Evolutionary conservation across 2,113 vertebrate species (phyloP).

Genomic region (Anarhynchus alexandrinus): DNA sequence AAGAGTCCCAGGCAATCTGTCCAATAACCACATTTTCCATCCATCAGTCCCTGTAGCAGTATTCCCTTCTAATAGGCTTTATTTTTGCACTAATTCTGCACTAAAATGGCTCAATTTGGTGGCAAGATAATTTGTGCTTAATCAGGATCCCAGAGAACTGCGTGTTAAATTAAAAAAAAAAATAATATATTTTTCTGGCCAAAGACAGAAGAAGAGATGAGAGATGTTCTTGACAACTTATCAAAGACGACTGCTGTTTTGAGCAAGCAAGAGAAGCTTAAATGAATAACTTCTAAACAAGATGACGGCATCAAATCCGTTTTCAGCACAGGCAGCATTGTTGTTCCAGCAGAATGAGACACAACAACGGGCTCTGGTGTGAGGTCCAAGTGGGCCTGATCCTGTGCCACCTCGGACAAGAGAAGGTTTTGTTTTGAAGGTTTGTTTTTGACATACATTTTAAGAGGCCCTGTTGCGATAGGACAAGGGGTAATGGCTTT

Average conservation of each 20-base stretch:
- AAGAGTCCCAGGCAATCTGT: not conserved
- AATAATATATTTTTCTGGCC: not conserved
- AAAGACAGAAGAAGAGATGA: not conserved
- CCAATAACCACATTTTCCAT: not conserved
- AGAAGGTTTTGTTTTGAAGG: not conserved
- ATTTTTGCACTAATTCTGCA: not conserved
- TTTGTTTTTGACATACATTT: too few relatives aligned
- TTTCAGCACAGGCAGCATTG: not conserved
- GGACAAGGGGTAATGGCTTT: too few relatives aligned
- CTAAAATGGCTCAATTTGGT: not conserved
- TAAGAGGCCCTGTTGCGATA: too few relatives aligned
- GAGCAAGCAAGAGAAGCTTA: not conserved
- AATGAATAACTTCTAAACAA: not conserved
- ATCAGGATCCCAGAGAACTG: not conserved
- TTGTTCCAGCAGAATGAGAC: not conserved
- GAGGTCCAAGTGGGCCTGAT: not conserved
- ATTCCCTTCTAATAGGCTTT: not conserved
- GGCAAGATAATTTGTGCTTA: not conserved
- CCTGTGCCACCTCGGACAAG: not conserved
- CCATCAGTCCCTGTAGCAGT: not conserved
- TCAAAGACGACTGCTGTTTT: not conserved
- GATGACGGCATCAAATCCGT: not conserved
- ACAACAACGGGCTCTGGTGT: not conserved
- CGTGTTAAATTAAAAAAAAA: not conserved
- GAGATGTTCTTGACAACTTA: not conserved